phyloP scores from a whole-genome alignment of 2,113 vertebrate genomes.

The human (Homo sapiens) region GRCh38 chr21:16037501-16038000 shows the following conservation, averaged over 20 bases:
- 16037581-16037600: not conserved
- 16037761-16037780: not conserved
- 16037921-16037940: not conserved
- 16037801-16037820: not conserved
- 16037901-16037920: not conserved
- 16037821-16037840: not conserved
- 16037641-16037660: not conserved
- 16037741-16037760: not conserved
- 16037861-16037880: not conserved
- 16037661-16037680: not conserved
- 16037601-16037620: not conserved
- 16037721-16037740: not conserved
- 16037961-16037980: not conserved
- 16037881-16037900: not conserved
- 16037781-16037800: not conserved
- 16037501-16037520: not conserved
- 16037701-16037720: not conserved
- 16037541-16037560: not conserved
- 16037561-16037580: not conserved
- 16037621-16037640: not conserved
- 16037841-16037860: not conserved
- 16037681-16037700: not conserved
- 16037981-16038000: constrained; percentile 51
- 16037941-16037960: not conserved
- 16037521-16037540: not conserved